Conservation (phyloP, 2,797 vertebrate species). For the Amphiprion clarkii region DNA sequence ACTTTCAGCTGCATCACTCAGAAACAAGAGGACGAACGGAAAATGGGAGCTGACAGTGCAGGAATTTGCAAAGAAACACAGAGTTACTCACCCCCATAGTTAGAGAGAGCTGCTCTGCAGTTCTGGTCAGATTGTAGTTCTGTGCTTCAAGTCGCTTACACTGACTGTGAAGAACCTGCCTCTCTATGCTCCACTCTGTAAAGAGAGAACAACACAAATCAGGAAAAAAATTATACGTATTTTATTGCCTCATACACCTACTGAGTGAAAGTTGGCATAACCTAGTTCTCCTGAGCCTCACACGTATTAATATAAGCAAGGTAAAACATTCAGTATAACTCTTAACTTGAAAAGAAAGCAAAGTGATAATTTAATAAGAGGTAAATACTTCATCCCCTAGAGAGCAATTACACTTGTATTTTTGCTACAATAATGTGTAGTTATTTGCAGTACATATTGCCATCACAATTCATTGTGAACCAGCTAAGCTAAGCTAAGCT, state of each 20-base stretch:
- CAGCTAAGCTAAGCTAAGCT: too few species aligned
- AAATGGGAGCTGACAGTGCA: too few species aligned
- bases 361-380: too few species aligned
- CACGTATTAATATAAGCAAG: too few species aligned
- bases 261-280: not conserved
- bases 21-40: not conserved
- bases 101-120: slow-evolving; percentile 92
- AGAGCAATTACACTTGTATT: not conserved
- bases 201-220: slow-evolving; percentile 18
- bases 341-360: too few species aligned
- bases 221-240: not conserved
- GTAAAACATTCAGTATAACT: not conserved
- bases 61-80: too few species aligned
- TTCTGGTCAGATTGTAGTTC: slow-evolving; percentile 91
- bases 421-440: not conserved
- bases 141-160: slow-evolving; percentile 92
- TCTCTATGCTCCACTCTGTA: slow-evolving; percentile 91
- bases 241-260: slow-evolving; percentile 3
- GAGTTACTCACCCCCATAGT: slow-evolving; percentile 90
- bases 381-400: not conserved
- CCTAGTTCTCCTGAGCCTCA: not conserved
- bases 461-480: too few species aligned
- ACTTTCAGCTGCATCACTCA: not conserved
- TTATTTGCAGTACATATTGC: too few species aligned
- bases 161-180: slow-evolving; percentile 91